phyloP scores from a whole-genome alignment of 2,113 vertebrate species.

The Zapornia atra region DNA sequence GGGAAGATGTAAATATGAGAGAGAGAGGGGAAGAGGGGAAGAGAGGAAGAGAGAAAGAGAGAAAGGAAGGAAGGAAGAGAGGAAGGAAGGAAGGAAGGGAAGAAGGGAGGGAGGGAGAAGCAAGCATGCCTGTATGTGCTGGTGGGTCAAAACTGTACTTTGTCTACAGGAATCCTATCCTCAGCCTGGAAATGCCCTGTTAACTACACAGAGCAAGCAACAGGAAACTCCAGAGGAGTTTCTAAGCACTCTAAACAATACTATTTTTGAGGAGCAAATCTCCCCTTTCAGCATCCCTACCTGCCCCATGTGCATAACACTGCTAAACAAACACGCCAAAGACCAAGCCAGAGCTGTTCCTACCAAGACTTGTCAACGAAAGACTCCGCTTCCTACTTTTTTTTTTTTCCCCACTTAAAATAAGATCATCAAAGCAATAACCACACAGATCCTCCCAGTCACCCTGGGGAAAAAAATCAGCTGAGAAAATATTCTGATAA shows the following conservation, averaged over 20 bases:
- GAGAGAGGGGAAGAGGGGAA: no score
- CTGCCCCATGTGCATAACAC: background rate
- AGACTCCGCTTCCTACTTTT: accelerated
- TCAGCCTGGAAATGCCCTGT: background rate
- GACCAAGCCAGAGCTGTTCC: background rate
- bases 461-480: background rate
- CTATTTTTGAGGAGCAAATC: background rate
- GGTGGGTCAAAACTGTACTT: background rate
- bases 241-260: background rate
- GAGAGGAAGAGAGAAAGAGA: no score
- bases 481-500: background rate
- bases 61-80: no score
- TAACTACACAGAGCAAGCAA: background rate
- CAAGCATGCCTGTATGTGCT: background rate
- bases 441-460: background rate
- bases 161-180: background rate
- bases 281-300: background rate
- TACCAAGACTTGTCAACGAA: background rate
- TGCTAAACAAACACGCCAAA: background rate
- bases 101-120: background rate
- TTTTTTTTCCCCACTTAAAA: background rate
- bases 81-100: no score
- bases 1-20: background rate
- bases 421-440: background rate
- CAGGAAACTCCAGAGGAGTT: background rate